Base-by-base conservation (phyloP, 2,113 vertebrate species). In the Oreochromis tanganicae region DNA sequence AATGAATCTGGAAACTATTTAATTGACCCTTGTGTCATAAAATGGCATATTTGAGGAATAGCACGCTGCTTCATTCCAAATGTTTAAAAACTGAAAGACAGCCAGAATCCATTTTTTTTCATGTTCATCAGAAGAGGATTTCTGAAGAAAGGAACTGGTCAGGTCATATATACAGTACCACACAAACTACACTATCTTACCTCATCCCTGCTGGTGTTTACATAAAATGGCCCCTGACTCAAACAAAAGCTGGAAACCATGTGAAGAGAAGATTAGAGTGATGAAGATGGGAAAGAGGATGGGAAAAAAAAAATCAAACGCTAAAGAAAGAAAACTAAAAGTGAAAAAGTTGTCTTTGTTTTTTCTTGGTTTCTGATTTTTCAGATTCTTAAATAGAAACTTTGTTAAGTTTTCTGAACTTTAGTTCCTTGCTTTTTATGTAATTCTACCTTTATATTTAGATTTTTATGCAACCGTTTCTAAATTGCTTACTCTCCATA, bases 201-300 rank as follows among this genome's bases (percentile, higher is more conserved):
- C 86, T 91, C 86, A 88, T 24, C 57, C 71, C 38, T 19, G 81
- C 92, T 88, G 83, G 50, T 94, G 93, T 93, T 93, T 94, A 92
- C 88, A 92, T 71, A 79, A 81, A 89, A 81, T 21, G 55, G 29
- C 79, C 89, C 52, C 63, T 14, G 79, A 87, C 36, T 92, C 71
- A 85, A 90, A 92, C 88, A 92, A 92, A 87, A 89, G 82, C 13
- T 90, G 87, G 92, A 92, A 94, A 90, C 82, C 21, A 3, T 17
- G 78, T 63, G 54, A 87, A 90, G 78, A 71, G 83, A 41, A 85
- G 88, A 90, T 59, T 84, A 85, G 55, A 86, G 82, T 9, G 54
- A 92, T 61, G 81, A 78, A 46, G 71, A 82, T 17, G 57, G 68
- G 56, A 85, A 78, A 84, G 73, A 92, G 56, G 89, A 32, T 12